Percentiles rank a stretch among this genome's conserved stretches.
Evolutionary conservation across 1,140 invertebrate species (phyloP).

Genomic region (Sitobion miscanthi): DNA sequence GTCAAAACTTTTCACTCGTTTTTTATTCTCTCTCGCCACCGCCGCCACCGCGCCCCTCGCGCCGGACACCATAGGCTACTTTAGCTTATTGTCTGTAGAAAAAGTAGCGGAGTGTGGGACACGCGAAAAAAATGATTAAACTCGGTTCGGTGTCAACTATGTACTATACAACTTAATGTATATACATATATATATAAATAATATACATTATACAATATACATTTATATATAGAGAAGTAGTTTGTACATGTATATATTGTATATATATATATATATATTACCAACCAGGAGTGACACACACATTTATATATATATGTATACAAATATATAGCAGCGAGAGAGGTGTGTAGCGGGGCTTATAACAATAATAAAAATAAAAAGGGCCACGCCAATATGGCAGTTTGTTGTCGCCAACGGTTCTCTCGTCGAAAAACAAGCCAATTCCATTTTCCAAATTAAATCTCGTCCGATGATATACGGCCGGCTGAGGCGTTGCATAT

Average conservation of each 20-base stretch:
- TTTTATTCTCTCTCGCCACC: not conserved
- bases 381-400: slow-evolving; percentile 55
- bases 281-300: not conserved
- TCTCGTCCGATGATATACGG: slow-evolving; percentile 47
- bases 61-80: slow-evolving; percentile 50
- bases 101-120: not conserved
- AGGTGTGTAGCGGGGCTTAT: not conserved
- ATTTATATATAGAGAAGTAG: not conserved
- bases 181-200: not conserved
- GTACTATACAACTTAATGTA: not conserved
- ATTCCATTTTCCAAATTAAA: slow-evolving; percentile 56
- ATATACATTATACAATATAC: too few relatives aligned
- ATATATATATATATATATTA: not conserved
- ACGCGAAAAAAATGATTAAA: slow-evolving; percentile 42
- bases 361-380: slow-evolving; percentile 55
- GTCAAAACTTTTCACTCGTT: slow-evolving; percentile 46
- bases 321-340: not conserved
- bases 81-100: slow-evolving; percentile 53
- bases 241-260: not conserved
- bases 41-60: not conserved
- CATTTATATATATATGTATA: not conserved
- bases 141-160: slow-evolving; percentile 49
- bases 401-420: slow-evolving; percentile 50
- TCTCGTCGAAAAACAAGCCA: slow-evolving; percentile 54
- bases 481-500: slow-evolving; percentile 53